Base-by-base conservation (phyloP, 2,113 vertebrate species). In the Coregonus clupeaformis region DNA sequence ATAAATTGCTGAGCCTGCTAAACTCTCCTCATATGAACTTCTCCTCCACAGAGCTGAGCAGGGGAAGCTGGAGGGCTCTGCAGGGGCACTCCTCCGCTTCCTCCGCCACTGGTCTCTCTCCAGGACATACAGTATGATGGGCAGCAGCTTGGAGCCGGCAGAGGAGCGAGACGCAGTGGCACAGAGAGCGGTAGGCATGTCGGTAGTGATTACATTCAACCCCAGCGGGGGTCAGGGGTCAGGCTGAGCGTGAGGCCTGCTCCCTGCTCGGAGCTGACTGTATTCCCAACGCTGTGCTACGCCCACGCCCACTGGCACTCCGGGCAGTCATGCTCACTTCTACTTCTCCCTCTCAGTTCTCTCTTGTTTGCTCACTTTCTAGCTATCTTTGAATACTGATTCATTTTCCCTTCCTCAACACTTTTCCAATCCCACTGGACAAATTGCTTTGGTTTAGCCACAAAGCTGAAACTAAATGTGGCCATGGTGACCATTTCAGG, bases 121-220 rank as follows among this genome's bases (percentile, higher is more conserved):
- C 71, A 73, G 72, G 55, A 75, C 24, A 52, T 72, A 78, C 69
- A 73, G 49, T 52, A 68, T 80, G 81, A 86, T 74, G 74, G 69
- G 83, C 80, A 78, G 82, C 81, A 82, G 79, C 78, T 79, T 66
- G 52, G 73, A 76, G 75, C 76, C 79, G 60, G 74, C 77, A 76
- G 69, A 20, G 73, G 29, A 32, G 69, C 64, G 79, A 69, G 66
- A 49, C 5, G 3, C 73, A 62, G 79, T 78, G 80, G 75, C 80
- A 80, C 72, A 78, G 73, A 77, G 78, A 86, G 79, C 60, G 74
- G 82, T 82, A 79, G 74, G 78, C 82, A 77, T 64, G 87, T 88
- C 86, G 24, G 68, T 73, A 76, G 73, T 75, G 75, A 87, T 90
- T 88, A 88, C 80, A 69, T 79, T 85, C 74, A 42, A 71, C 77